Conservation (phyloP, 2,888 invertebrate species). For the Drosophila ustulata region DNA sequence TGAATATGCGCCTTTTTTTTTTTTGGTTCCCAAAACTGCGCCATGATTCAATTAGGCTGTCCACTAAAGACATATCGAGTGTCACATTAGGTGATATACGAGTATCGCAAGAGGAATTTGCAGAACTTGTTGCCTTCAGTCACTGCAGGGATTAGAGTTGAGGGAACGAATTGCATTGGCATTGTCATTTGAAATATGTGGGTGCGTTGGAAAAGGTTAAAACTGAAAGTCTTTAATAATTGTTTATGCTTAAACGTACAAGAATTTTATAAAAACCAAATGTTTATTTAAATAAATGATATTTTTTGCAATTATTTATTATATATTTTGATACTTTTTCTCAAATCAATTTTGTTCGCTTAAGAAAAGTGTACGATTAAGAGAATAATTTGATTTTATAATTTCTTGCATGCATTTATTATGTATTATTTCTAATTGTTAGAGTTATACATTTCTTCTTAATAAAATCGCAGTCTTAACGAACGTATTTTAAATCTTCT, state of each 20-base stretch:
- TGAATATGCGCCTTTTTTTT: neutral
- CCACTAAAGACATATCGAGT: conserved; percentile 46
- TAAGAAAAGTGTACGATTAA: no score
- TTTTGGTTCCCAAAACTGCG: conserved; percentile 36
- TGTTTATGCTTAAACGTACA: neutral
- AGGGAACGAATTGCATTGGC: neutral
- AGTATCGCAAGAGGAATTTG: conserved; percentile 32
- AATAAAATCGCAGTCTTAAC: no score
- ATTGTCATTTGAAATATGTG: neutral
- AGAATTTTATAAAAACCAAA: no score
- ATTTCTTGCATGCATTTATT: no score
- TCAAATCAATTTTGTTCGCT: no score
- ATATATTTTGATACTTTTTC: no score
- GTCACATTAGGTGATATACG: conserved; percentile 44
- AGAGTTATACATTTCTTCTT: no score
- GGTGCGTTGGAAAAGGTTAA: neutral
- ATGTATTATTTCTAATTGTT: no score
- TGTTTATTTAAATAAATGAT: no score
- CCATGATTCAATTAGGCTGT: conserved; percentile 68
- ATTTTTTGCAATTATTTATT: no score
- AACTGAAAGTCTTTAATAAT: neutral
- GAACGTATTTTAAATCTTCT: no score
- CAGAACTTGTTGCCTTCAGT: conserved; percentile 27
- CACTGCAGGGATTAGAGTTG: conserved; percentile 1
- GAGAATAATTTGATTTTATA: no score